Percentiles rank a stretch among this genome's conserved stretches.
phyloP scores from a whole-genome alignment of 1,140 invertebrate genomes.

The Fopius arisanus region DNA sequence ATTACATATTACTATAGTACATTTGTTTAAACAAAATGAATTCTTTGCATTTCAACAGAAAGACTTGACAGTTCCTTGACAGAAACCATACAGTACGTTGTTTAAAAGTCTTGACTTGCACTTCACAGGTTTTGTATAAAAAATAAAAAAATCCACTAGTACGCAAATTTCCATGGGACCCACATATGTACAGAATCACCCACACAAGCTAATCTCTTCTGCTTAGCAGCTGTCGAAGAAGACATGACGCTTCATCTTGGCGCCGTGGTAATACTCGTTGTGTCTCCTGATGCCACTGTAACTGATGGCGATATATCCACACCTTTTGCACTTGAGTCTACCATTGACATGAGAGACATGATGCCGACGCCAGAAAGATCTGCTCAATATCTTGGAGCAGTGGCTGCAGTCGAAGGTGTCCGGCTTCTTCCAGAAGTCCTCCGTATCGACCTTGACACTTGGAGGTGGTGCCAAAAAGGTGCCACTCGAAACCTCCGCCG shows the following conservation, averaged over 20 bases:
- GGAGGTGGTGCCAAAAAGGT: not conserved
- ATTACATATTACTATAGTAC: too few relatives aligned
- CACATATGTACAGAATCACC: too few relatives aligned
- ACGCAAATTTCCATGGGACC: too few relatives aligned
- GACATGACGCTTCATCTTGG: not conserved
- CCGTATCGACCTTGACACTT: not conserved
- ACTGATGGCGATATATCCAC: not conserved
- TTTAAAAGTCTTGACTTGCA: too few relatives aligned
- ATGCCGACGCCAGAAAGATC: not conserved
- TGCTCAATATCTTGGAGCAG: constrained; percentile 21
- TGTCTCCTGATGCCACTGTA: not conserved
- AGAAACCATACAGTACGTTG: too few relatives aligned
- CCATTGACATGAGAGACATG: constrained; percentile 22
- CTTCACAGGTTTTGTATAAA: too few relatives aligned
- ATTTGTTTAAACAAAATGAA: too few relatives aligned
- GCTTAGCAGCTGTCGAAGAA: constrained; percentile 14
- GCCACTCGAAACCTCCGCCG: not conserved
- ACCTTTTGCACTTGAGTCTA: not conserved
- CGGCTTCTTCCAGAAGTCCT: not conserved
- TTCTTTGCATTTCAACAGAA: too few relatives aligned
- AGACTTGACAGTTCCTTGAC: too few relatives aligned
- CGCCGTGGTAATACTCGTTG: constrained; percentile 26
- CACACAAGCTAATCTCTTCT: too few relatives aligned
- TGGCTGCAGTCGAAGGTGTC: constrained; percentile 1
- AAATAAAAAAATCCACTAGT: too few relatives aligned